Percentiles rank a stretch among this genome's conserved stretches.
phyloP scores from a whole-genome alignment of 2,888 invertebrate species.

The Ochlodes sylvanus region DNA sequence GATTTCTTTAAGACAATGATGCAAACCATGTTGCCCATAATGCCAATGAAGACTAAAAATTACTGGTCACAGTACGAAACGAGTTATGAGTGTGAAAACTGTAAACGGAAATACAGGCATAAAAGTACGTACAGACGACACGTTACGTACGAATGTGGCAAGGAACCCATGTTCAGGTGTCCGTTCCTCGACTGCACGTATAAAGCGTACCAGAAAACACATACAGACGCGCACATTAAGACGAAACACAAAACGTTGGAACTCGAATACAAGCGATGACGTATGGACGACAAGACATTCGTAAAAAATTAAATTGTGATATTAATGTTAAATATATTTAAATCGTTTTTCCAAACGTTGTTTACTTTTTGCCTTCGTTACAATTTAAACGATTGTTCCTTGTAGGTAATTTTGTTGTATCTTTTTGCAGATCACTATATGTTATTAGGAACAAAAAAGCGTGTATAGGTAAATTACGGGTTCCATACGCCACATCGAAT shows the following conservation, averaged over 20 bases:
- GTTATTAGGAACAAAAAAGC: too few relatives aligned
- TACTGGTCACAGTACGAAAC: slow-evolving; percentile 79
- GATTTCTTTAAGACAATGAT: slow-evolving; percentile 81
- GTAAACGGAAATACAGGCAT: slow-evolving; percentile 90
- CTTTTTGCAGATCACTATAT: too few relatives aligned
- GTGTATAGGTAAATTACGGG: too few relatives aligned
- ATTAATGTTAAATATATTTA: slow-evolving; percentile 65
- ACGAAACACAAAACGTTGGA: slow-evolving; percentile 83
- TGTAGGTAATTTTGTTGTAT: too few relatives aligned
- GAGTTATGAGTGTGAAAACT: slow-evolving; percentile 86
- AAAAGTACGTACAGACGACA: slow-evolving; percentile 90
- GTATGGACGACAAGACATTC: slow-evolving; percentile 39
- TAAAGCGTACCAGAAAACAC: slow-evolving; percentile 81
- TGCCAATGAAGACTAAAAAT: slow-evolving; percentile 82
- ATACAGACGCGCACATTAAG: slow-evolving; percentile 81
- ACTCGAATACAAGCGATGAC: slow-evolving; percentile 83
- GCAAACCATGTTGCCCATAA: slow-evolving; percentile 77
- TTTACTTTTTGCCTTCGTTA: slow-evolving; percentile 14
- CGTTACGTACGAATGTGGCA: slow-evolving; percentile 87
- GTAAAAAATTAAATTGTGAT: slow-evolving; percentile 67
- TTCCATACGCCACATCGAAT: too few relatives aligned
- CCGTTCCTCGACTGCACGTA: slow-evolving; percentile 79
- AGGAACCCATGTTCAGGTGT: slow-evolving; percentile 83
- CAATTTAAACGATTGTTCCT: background rate
- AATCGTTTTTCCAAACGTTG: slow-evolving; percentile 35